Base-by-base conservation (phyloP, 2,797 vertebrate genomes). In the Phrynocephalus forsythii region DNA sequence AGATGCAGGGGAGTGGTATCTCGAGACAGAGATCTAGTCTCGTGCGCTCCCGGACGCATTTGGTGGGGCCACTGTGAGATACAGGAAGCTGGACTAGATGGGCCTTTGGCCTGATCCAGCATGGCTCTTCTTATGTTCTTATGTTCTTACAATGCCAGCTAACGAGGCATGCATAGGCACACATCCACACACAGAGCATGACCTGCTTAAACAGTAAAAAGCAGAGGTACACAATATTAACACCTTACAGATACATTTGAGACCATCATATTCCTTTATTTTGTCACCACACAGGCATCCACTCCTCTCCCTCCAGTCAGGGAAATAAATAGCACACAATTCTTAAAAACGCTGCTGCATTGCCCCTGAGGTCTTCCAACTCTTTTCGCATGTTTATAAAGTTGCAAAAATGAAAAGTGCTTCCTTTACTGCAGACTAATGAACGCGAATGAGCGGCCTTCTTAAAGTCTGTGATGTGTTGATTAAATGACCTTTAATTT, bases 361-460 rank as follows among this genome's bases (percentile, higher is more conserved):
- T 96, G 93, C 20, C 95, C 95, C 96, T 97, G 96, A 97, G 95
- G 95, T 94, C 95, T 88, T 88, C 93, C 96, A 93, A 94, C 90
- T 87, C 88, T 93, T 94, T 94, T 94, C 95, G 94, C 38, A 94
- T 95, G 94, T 95, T 94, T 93, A 90, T 80, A 94, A 90, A 95
- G 91, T 95, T 95, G 94, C 94, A 93, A 95, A 96, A 94, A 93
- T 94, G 95, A 90, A 86, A 84, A 76, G 87, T 44, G 75, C 79
- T 94, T 88, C 83, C 73, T 22, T 87, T 67, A 66, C 82, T 93
- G 93, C 92, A 94, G 90, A 90, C 30, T 38, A 92, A 92, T 92
- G 90, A 95, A 93, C 91, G 93, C 92, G 88, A 92, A 88, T 83
- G 86, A 88, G 50, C n/a, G n/a, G 82, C 91, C 84, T 95, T 82